Evolutionary conservation across 2,888 invertebrate genomes (phyloP), one percentile per base, ranked within the genome.

Genomic region (Glaucopsyche alexis): DNA sequence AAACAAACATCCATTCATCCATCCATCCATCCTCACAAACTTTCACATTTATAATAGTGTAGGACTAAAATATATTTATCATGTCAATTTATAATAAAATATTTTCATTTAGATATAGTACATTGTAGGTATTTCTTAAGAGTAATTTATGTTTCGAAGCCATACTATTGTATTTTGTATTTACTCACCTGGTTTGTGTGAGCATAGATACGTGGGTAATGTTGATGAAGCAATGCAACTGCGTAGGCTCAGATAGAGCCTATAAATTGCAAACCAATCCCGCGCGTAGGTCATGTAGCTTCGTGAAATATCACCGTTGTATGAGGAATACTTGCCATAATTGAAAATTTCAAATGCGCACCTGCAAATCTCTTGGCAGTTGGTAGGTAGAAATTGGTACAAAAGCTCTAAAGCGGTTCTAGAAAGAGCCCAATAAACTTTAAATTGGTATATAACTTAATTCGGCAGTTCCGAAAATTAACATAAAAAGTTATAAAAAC

Each of bases 181-280:
- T 13, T 11, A 47, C 11, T 47, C 47, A 47, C 9, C 47, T 11
- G 47, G 4, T 47, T 13, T 11, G 3, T 9, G 29, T 38, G 60
- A 38, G 29, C 7, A 16, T 60, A 29, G 60, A 1, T 29, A 29
- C 11, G 19, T 49, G 47, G 14, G 45, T 19, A 69, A 47, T 19
- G 69, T 69, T 69, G 69, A 69, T 69, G 47, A 69, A 69, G 69
- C 47, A 49, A 42, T 69, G 69, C 47, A 49, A 69, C 69, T 69
- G 69, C 29, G 69, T 49, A 47, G 69, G 29, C 45, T 16, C 11
- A 16, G 67, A 69, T 69, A 29, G 19, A 49, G 47, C 29, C 69
- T 29, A 69, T 69, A 69, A 69, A 69, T 69, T 69, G 69, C 29
- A 47, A 69, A 69, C 69, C 47, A 69, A 69, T 69, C 69, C 69